Percentiles rank a stretch among this genome's conserved stretches.
Evolutionary conservation across 53 echinoderm and acorn worm genomes (phyloP).

Genomic region (Echinometra lucunter): DNA sequence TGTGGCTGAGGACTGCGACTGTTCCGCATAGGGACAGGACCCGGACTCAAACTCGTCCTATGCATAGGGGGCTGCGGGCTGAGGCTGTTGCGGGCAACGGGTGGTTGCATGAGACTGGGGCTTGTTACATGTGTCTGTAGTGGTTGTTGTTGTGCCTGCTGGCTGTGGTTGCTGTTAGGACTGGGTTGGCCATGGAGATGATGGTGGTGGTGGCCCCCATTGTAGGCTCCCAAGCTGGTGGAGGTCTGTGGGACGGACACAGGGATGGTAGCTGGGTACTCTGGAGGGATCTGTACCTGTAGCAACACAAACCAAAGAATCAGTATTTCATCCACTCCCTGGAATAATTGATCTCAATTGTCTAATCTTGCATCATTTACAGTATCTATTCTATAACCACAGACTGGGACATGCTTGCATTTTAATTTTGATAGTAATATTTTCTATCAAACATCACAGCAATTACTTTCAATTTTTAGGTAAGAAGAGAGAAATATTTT

Average conservation of each 20-base stretch:
- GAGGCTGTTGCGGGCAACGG: conserved; percentile 83
- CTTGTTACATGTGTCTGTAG: conserved; percentile 81
- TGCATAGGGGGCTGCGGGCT: conserved; percentile 91
- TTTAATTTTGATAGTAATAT: no score
- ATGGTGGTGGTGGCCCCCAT: conserved; percentile 80
- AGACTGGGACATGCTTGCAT: no score
- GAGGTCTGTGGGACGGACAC: conserved; percentile 85
- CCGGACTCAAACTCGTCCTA: conserved; percentile 75
- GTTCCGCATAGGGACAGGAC: conserved; percentile 87
- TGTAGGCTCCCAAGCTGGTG: conserved; percentile 72
- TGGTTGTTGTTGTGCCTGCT: conserved; percentile 71
- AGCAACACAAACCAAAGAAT: background rate
- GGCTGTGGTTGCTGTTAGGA: conserved; percentile 78
- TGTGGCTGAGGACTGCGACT: conserved; percentile 97
- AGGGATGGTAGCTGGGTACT: conserved; percentile 92
- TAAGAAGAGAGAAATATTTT: no score
- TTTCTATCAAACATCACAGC: no score
- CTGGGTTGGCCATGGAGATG: conserved; percentile 85
- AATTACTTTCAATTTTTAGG: no score
- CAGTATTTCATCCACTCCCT: background rate
- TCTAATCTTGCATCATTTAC: background rate
- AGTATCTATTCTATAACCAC: no score
- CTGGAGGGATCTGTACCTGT: conserved; percentile 73
- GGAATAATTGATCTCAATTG: background rate
- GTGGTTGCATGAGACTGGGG: conserved; percentile 95